Percentiles rank a stretch among this genome's conserved stretches.
Conservation (phyloP, 2,797 vertebrate genomes). For the Danio choprae region DNA sequence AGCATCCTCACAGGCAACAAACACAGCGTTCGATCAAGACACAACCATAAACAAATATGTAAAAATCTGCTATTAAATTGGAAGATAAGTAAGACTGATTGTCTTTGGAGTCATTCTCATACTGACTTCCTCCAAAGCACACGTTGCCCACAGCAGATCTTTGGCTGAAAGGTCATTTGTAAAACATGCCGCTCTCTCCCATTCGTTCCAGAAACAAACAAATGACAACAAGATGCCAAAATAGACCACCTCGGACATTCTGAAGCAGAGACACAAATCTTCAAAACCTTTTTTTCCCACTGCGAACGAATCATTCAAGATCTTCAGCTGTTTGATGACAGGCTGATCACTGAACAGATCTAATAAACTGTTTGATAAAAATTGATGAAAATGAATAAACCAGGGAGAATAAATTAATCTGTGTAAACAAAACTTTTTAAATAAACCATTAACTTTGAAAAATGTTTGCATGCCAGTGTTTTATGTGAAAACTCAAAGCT, state of each 20-base stretch:
- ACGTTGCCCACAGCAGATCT: constrained; percentile 27
- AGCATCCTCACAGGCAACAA: constrained; percentile 6
- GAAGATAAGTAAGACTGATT: constrained; percentile 24
- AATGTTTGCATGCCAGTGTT: not conserved
- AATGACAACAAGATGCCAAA: constrained; percentile 19
- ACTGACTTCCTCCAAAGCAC: not conserved
- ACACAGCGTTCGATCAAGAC: constrained; percentile 21
- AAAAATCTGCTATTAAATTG: constrained; percentile 23
- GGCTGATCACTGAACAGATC: constrained; percentile 15
- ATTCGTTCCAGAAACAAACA: not conserved
- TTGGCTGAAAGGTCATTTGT: constrained; percentile 38
- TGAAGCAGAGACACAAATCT: not conserved
- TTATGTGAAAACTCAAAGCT: constrained; percentile 24
- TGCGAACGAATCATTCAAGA: not conserved
- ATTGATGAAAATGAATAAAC: constrained; percentile 21
- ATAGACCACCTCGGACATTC: constrained; percentile 9
- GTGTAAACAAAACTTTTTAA: constrained; percentile 1
- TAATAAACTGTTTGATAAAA: constrained; percentile 3
- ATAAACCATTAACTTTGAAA: constrained; percentile 1
- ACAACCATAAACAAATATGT: constrained; percentile 1
- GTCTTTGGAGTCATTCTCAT: not conserved
- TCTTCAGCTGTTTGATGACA: constrained; percentile 5
- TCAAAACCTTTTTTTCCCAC: not conserved
- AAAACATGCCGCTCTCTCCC: not conserved
- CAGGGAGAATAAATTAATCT: constrained; percentile 6